Conservation (phyloP, 1,140 invertebrate genomes). For the Lutraria rhynchaena region DNA sequence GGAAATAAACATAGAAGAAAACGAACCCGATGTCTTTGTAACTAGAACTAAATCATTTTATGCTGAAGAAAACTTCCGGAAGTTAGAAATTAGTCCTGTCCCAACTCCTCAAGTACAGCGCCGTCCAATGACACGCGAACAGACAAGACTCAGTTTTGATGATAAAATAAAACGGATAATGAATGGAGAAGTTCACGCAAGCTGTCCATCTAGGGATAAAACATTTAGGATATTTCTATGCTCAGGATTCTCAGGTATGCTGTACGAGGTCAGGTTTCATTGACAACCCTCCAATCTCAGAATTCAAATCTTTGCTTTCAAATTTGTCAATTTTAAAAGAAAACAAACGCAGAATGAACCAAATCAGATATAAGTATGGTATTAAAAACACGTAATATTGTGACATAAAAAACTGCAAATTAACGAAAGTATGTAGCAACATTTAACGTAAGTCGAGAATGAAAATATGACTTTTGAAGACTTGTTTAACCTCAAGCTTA, state of each 20-base stretch:
- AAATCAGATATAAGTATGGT: too few species aligned
- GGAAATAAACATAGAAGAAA: not conserved
- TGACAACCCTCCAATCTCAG: too few species aligned
- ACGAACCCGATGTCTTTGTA: slow-evolving; percentile 35
- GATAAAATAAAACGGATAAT: slow-evolving; percentile 70
- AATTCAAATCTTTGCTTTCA: too few species aligned
- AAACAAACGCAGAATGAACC: too few species aligned
- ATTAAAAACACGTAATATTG: too few species aligned
- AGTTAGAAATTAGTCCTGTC: slow-evolving; percentile 69
- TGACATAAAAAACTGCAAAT: too few species aligned
- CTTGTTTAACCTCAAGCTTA: too few species aligned
- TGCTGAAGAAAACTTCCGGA: slow-evolving; percentile 62
- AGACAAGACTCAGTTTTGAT: slow-evolving; percentile 58
- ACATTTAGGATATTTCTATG: slow-evolving; percentile 73
- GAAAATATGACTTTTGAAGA: too few species aligned
- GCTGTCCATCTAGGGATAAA: slow-evolving; percentile 67
- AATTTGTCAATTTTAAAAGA: too few species aligned
- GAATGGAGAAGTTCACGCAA: slow-evolving; percentile 71
- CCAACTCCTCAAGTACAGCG: slow-evolving; percentile 70
- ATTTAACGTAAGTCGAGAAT: too few species aligned
- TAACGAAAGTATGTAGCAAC: too few species aligned
- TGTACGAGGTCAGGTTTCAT: too few species aligned
- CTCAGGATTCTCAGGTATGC: slow-evolving; percentile 74
- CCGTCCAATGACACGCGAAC: slow-evolving; percentile 74
- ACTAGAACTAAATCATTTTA: slow-evolving; percentile 45